Evolutionary conservation across 2,888 invertebrate genomes (phyloP), one percentile per base, ranked within the genome.

Genomic region (Rhamphomyia laevipes): DNA sequence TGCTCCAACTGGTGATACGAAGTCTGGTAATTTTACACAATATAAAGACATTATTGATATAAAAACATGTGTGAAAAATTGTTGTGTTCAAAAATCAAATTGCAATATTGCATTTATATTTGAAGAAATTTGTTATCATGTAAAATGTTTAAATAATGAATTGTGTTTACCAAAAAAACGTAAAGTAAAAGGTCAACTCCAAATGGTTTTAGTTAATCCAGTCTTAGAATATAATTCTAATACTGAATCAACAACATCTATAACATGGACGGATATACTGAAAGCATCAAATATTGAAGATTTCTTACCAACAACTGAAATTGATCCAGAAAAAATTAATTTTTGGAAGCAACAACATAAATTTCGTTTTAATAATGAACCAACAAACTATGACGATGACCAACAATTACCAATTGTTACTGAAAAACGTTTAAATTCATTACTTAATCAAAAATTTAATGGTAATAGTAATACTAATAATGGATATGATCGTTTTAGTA

Each of bases 91-190:
- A 47, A 51, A 58, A 16, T 55, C 55, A 17, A 70, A 73, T 2
- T 91, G 91, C 65, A 85, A 91, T 66, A 81, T 88, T 53, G 87
- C 84, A 4, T 81, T 91, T 62, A 81, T 86, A 67, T 81, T 78
- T 57, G 82, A 86, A 60, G 70, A 74, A 17, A 80, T 80, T 53
- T 91, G 91, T 64, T 90, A 80, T 63, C 85, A 86, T 67, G 79
- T 89, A 16, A 76, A 77, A 51, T 88, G 88, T 67, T 73, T 69
- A 6, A 82, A 74, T 57, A 81, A 85, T 61, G 82, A 84, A 60
- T 69, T 81, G 30, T 89, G 88, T 59, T 61, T 82, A 54, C 88
- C 88, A 0, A 73, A 81, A 16, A 73, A 76, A 42, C 75, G 79
- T 41, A 67, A 72, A 10, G 72, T 77, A 56, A 73, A 75, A 10